Evolutionary conservation across 2,113 vertebrate genomes (phyloP).

Genomic region (Plestiodon gilberti): DNA sequence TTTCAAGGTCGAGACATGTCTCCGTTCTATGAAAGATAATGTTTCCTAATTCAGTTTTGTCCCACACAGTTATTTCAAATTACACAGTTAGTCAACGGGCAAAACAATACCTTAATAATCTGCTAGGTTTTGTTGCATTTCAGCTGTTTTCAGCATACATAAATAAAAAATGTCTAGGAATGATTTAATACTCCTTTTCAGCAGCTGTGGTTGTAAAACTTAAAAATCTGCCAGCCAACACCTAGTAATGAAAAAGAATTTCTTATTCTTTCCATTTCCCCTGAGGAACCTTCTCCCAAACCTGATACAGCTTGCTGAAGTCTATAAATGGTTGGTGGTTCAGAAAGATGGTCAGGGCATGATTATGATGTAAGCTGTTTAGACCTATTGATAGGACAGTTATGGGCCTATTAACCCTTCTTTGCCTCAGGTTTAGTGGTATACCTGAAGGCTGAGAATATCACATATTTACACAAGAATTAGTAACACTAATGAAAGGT

Average conservation of each 20-base stretch:
- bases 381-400: conserved; percentile 23
- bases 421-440: conserved; percentile 3
- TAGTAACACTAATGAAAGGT: not conserved
- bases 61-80: conserved; percentile 12
- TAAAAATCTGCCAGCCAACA: conserved; percentile 28
- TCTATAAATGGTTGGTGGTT: conserved; percentile 27
- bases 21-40: conserved; percentile 22
- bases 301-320: conserved; percentile 61
- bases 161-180: conserved; percentile 32
- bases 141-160: conserved; percentile 32
- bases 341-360: conserved; percentile 35
- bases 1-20: conserved; percentile 41
- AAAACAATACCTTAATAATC: conserved; percentile 36
- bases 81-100: conserved; percentile 14
- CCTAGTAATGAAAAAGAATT: conserved; percentile 38
- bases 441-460: not conserved
- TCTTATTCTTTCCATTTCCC: conserved; percentile 35
- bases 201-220: conserved; percentile 17
- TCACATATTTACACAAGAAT: conserved; percentile 6
- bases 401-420: conserved; percentile 3
- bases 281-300: conserved; percentile 45
- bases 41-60: conserved; percentile 51
- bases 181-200: conserved; percentile 34
- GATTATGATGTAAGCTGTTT: conserved; percentile 17
- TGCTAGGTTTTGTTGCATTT: conserved; percentile 7